A percentile compares a stretch with the other conserved stretches of the same genome.
These are phyloP conservation scores for Ericerus pela DNA, from an alignment of 1,140 invertebrate genomes.

Conservation along the genomic window DNA sequence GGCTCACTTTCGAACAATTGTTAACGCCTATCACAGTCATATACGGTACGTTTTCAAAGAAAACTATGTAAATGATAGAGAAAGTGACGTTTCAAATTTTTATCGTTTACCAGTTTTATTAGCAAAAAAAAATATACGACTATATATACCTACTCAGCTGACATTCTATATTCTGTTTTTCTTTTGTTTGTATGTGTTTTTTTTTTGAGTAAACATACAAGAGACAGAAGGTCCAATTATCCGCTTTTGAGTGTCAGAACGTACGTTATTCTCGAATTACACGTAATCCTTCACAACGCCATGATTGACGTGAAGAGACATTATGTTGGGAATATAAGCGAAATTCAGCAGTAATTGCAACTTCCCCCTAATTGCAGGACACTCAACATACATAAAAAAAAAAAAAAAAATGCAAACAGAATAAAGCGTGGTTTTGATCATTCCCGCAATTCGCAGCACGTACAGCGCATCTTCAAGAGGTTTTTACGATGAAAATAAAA, in stretches of 20 bases:
- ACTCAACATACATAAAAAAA: not conserved
- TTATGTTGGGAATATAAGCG: constrained; percentile 7
- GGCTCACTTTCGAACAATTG: too few relatives aligned
- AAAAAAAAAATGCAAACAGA: too few relatives aligned
- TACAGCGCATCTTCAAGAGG: too few relatives aligned
- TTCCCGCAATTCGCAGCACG: not conserved
- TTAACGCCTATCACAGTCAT: too few relatives aligned
- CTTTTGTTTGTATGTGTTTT: too few relatives aligned
- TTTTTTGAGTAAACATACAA: too few relatives aligned
- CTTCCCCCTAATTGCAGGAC: not conserved
- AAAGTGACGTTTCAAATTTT: not conserved
- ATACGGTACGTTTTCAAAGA: not conserved
- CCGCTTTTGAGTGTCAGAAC: not conserved
- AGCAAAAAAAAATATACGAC: not conserved
- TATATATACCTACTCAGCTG: too few relatives aligned
- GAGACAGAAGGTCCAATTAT: too few relatives aligned
- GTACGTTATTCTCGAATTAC: constrained; percentile 5
- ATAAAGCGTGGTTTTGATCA: too few relatives aligned
- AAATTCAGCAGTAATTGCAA: constrained; percentile 4
- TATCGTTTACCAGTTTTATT: not conserved
- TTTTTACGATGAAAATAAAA: too few relatives aligned
- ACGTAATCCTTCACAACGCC: constrained; percentile 1
- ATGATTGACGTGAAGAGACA: constrained; percentile 7
- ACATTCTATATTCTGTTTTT: too few relatives aligned
- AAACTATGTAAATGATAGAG: too few relatives aligned